A percentile compares a stretch with the other conserved stretches of the same genome.
Conservation (phyloP, 2,797 vertebrate species). For the Fratercula arctica region DNA sequence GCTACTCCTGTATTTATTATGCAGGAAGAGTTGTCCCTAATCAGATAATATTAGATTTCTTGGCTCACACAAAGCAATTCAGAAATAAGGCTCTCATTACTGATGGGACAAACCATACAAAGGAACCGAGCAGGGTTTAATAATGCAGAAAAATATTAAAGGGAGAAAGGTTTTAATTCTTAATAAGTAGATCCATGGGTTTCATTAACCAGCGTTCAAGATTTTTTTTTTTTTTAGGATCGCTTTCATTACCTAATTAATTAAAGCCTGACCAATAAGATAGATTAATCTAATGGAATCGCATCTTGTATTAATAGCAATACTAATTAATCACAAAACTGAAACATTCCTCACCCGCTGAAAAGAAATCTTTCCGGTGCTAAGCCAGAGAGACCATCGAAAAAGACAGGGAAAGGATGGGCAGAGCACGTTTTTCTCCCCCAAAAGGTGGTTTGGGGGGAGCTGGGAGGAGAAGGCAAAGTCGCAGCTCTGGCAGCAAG, state of each 20-base stretch:
- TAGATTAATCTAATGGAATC: constrained; percentile 62
- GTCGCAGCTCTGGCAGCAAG: neutral
- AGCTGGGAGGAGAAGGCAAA: neutral
- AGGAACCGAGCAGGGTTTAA: constrained; percentile 61
- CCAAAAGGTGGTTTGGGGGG: neutral
- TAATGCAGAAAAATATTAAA: constrained; percentile 55
- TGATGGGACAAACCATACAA: constrained; percentile 44
- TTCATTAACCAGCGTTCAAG: constrained; percentile 64
- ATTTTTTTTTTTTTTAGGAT: constrained; percentile 23
- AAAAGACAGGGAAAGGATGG: neutral
- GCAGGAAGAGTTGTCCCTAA: constrained; percentile 45
- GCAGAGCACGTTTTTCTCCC: neutral
- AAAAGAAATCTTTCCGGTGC: neutral
- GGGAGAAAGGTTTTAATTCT: constrained; percentile 62
- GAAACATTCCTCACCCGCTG: neutral
- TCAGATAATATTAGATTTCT: constrained; percentile 51
- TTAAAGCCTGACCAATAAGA: constrained; percentile 68
- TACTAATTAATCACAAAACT: constrained; percentile 72
- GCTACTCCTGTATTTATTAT: neutral
- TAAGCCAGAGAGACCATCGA: neutral
- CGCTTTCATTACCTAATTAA: constrained; percentile 72
- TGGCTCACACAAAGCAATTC: constrained; percentile 25
- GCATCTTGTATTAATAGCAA: constrained; percentile 65
- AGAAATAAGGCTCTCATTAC: constrained; percentile 58
- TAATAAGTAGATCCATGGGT: constrained; percentile 70